phyloP scores from a whole-genome alignment of 2,888 invertebrate genomes.

The Noctua janthe region DNA sequence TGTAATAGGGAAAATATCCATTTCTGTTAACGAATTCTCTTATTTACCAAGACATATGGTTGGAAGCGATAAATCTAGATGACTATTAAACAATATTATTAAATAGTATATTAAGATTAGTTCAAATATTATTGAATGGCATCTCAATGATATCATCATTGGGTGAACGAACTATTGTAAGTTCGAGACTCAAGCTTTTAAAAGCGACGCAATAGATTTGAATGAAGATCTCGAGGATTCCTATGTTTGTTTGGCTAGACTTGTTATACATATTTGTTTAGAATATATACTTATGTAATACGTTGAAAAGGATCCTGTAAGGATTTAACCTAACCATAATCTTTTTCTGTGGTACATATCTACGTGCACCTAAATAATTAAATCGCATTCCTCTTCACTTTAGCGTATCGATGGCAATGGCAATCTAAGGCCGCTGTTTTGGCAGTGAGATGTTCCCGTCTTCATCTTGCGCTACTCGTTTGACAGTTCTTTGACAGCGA shows the following conservation, averaged over 20 bases:
- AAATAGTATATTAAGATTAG: conserved; percentile 21
- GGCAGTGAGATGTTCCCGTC: neutral
- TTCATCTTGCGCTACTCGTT: neutral
- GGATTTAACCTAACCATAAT: neutral
- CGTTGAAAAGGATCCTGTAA: neutral
- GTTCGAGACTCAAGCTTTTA: conserved; percentile 9
- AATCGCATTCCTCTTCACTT: neutral
- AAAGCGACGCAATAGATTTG: conserved; percentile 35
- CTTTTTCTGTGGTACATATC: neutral
- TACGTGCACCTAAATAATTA: neutral
- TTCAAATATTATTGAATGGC: conserved; percentile 45
- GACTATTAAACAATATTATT: conserved; percentile 28
- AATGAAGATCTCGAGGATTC: neutral
- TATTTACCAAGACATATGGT: conserved; percentile 18
- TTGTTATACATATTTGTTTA: conserved; percentile 1
- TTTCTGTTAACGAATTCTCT: neutral
- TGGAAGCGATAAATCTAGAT: conserved; percentile 63
- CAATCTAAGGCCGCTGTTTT: neutral
- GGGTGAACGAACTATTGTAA: conserved; percentile 61
- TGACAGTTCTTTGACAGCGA: neutral
- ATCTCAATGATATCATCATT: conserved; percentile 62
- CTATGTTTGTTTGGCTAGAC: neutral
- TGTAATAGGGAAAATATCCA: neutral
- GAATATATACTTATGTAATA: neutral
- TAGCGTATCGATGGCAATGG: neutral